Base-by-base conservation (phyloP, 2,888 invertebrate genomes). In the Limulus polyphemus region DNA sequence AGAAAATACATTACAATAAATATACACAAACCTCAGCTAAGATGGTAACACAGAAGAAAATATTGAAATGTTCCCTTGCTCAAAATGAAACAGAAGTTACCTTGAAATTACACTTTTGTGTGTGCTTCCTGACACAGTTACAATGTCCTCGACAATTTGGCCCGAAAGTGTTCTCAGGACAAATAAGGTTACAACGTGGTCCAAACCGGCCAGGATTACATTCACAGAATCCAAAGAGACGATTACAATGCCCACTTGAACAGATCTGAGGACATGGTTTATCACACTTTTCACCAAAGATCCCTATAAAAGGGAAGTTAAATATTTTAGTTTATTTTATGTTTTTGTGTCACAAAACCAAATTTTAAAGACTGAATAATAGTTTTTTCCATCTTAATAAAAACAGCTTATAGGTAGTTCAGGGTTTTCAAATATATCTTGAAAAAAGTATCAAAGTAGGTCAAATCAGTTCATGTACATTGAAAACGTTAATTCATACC, bases 101-200 rank as follows among this genome's bases (percentile, higher is more conserved):
- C 69, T 68, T 69, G 13, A 63, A 16, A 64, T 71, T 62, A 52
- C 69, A 69, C 50, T 66, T 68, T 47, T 63, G 55, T 5, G 68
- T 69, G 17, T 66, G 62, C 55, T 66, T 67, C 62, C 54, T 62
- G 49, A 65, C 65, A 57, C 77, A 77, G 32, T 69, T 66, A 60
- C 78, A 78, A 17, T 71, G 70, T 51, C 72, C 63, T 12, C 71
- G 64, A 64, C 79, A 79, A 62, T 74, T 76, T n/a, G 77, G 76
- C n/a, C 79, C 79, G 64, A 75, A 79, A 1, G 77, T 75, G 67
- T 76, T 75, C 3, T 69, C 65, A 0, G 79, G 79, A 69, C 80
- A 80, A 10, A 73, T 73, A 57, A 74, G 69, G 56, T 78, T 76
- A 70, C 80, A 80, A 14, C 73, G 70, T 2, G 73, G 73, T n/a